phyloP scores from a whole-genome alignment of 30 jellyfish, hydroid and myxozoan genomes.

The Haliclystus octoradiatus region DNA sequence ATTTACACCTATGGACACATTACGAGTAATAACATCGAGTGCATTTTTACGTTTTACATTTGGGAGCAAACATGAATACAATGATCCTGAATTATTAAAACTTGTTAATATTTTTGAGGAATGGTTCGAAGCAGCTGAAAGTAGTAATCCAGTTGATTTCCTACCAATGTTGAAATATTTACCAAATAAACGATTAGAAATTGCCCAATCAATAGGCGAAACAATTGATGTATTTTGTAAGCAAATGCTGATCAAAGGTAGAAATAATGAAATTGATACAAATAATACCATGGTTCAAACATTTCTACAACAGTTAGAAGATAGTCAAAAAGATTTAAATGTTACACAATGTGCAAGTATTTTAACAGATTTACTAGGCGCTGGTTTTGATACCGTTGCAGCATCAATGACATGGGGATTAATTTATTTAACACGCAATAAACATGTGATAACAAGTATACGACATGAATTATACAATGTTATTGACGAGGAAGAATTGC shows the following conservation, averaged over 20 bases:
- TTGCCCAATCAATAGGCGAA: constrained; percentile 6
- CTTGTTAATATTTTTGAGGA: constrained; percentile 2
- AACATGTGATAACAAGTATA: constrained; percentile 3
- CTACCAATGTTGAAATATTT: constrained; percentile 5
- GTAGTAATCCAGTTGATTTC: constrained; percentile 28
- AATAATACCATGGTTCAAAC: neutral
- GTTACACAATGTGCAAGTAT: constrained; percentile 6
- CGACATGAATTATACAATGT: constrained; percentile 1
- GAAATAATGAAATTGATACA: neutral
- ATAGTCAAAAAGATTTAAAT: neutral
- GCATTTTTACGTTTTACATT: constrained; percentile 4
- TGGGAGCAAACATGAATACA: constrained; percentile 10
- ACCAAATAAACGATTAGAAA: constrained; percentile 9
- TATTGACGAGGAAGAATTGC: neutral
- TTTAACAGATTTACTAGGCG: constrained; percentile 20
- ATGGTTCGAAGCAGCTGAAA: constrained; percentile 33
- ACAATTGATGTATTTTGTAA: constrained; percentile 3
- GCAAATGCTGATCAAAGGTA: neutral
- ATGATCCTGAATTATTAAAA: constrained; percentile 5
- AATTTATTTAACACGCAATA: neutral
- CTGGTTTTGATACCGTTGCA: constrained; percentile 42
- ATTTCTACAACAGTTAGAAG: neutral
- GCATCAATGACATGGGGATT: constrained; percentile 12
- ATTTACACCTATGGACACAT: constrained; percentile 10
- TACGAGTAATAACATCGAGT: constrained; percentile 11